These are phyloP conservation scores for Nineta flava DNA, from an alignment of 2,888 invertebrate species.

Conservation along the genomic window DNA sequence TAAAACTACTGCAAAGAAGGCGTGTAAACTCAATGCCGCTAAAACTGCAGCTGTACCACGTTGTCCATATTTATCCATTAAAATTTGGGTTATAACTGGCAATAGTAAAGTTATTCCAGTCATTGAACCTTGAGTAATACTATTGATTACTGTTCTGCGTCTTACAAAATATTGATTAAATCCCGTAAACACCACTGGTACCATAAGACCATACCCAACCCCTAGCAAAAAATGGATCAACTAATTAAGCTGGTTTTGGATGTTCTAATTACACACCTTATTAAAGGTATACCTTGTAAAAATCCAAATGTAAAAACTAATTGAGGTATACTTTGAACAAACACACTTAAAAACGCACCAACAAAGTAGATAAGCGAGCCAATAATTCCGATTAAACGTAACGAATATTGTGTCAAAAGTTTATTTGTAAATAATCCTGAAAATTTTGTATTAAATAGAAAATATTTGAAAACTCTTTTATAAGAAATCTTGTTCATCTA, in stretches of 20 bases:
- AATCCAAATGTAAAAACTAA: slow-evolving; percentile 48
- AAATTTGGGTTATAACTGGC: slow-evolving; percentile 44
- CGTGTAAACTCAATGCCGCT: slow-evolving; percentile 48
- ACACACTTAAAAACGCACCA: slow-evolving; percentile 44
- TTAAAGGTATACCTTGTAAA: slow-evolving; percentile 33
- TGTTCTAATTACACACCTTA: too few relatives aligned
- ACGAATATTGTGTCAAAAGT: slow-evolving; percentile 45
- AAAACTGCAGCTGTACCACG: slow-evolving; percentile 50
- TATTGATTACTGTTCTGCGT: slow-evolving; percentile 55
- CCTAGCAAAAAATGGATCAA: slow-evolving; percentile 27
- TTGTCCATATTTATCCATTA: slow-evolving; percentile 48
- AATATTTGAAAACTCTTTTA: too few relatives aligned
- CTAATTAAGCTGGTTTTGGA: too few relatives aligned
- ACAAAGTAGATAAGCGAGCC: slow-evolving; percentile 46
- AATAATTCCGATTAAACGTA: slow-evolving; percentile 46
- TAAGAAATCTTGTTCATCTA: slow-evolving; percentile 12
- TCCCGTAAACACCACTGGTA: slow-evolving; percentile 54
- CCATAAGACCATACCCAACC: slow-evolving; percentile 53
- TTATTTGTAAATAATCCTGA: slow-evolving; percentile 51
- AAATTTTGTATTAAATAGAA: too few relatives aligned
- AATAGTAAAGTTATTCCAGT: slow-evolving; percentile 51
- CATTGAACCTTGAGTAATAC: slow-evolving; percentile 53
- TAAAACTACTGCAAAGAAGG: slow-evolving; percentile 48
- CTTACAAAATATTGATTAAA: slow-evolving; percentile 60
- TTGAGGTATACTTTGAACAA: slow-evolving; percentile 43